Conservation (phyloP, 2,113 vertebrate species). For the Maccullochella peelii region DNA sequence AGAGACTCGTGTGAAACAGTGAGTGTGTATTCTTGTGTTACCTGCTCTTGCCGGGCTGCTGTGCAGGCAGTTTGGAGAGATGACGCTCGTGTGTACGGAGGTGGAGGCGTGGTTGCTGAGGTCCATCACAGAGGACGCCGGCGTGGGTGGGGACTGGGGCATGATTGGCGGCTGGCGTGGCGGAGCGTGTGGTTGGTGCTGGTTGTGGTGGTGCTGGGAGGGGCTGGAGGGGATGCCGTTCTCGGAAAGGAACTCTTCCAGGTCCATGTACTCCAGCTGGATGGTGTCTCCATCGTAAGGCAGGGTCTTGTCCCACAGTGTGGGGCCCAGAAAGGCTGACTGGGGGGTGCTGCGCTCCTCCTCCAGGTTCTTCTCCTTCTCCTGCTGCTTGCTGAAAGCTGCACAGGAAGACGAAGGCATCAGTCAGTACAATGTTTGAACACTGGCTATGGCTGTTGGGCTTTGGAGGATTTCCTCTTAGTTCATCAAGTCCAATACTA, state of each 20-base stretch:
- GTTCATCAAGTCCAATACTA: no score
- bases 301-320: slow-evolving; percentile 97
- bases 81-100: slow-evolving; percentile 84
- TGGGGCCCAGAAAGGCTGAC: slow-evolving; percentile 95
- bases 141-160: slow-evolving; percentile 74
- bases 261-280: slow-evolving; percentile 98
- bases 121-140: slow-evolving; percentile 87
- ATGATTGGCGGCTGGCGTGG: slow-evolving; percentile 62
- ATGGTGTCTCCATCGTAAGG: slow-evolving; percentile 95
- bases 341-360: slow-evolving; percentile 88
- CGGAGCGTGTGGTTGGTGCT: slow-evolving; percentile 74
- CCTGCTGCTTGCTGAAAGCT: slow-evolving; percentile 91
- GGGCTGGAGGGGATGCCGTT: slow-evolving; percentile 96
- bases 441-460: background rate
- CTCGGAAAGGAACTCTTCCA: slow-evolving; percentile 97
- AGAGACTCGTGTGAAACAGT: no score
- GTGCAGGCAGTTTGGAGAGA: slow-evolving; percentile 88
- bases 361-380: slow-evolving; percentile 93
- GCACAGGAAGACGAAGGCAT: background rate
- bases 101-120: slow-evolving; percentile 91
- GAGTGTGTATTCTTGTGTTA: slow-evolving; percentile 64
- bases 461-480: background rate
- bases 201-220: slow-evolving; percentile 89
- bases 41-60: slow-evolving; percentile 88
- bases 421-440: slow-evolving; percentile 62